These are phyloP conservation scores for Tychaedon coryphoeus DNA, from an alignment of 2,113 vertebrate species.

Conservation along the genomic window DNA sequence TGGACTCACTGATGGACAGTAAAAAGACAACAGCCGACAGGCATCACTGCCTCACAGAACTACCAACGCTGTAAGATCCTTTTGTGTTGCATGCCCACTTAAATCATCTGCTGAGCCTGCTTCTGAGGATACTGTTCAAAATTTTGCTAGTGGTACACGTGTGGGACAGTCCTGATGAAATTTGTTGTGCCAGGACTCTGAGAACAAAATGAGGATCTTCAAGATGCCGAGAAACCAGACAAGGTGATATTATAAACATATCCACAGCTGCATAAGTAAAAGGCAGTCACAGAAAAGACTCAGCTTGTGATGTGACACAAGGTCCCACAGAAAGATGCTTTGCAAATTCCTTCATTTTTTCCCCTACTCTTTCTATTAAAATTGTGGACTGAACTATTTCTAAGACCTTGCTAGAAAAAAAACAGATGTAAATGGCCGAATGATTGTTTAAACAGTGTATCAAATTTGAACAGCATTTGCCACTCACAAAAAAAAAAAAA, in stretches of 20 bases:
- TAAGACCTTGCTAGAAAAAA: conserved; percentile 22
- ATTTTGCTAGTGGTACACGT: not conserved
- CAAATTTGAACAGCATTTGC: conserved; percentile 37
- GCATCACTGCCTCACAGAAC: not conserved
- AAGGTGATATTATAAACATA: not conserved
- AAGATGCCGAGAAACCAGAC: not conserved
- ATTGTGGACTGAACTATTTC: not conserved
- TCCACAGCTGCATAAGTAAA: not conserved
- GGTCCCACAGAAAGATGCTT: not conserved
- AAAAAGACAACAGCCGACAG: not conserved
- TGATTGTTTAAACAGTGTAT: conserved; percentile 13
- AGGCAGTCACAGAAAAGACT: not conserved
- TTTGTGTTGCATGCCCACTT: not conserved
- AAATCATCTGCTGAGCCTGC: not conserved
- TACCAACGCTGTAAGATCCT: not conserved
- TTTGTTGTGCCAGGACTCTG: not conserved
- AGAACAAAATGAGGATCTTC: not conserved
- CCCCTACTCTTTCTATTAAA: not conserved
- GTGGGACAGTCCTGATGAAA: not conserved
- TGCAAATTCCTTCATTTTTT: not conserved
- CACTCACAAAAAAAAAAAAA: not conserved
- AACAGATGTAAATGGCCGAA: not conserved
- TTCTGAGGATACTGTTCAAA: not conserved
- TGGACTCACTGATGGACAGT: not conserved
- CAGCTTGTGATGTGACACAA: not conserved